Evolutionary conservation across 2,113 vertebrate genomes (phyloP), one percentile per base, ranked within the genome.

Genomic region (Mohoua ochrocephala): DNA sequence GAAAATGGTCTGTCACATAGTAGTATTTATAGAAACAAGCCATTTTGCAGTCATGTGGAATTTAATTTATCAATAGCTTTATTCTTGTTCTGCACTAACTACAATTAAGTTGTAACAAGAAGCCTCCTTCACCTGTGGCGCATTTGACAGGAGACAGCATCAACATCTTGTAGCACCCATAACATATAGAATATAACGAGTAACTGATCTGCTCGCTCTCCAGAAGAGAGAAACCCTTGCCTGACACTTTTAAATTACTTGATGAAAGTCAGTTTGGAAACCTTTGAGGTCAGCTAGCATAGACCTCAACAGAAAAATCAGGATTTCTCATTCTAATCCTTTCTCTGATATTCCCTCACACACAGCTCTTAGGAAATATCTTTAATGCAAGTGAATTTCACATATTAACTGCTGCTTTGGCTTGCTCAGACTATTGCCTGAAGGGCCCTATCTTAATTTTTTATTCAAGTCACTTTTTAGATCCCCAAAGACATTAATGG

Each of bases 401-500:
- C 33, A 42, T 87, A 84, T 61, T 91, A 94, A 70, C 41, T 80
- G 44, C 47, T 68, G 74, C 37, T n/a, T 52, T 68, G n/a, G 31
- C 50, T 94, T 93, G 52, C 76, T 92, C 39, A 71, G 75, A 31
- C 44, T 81, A 12, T 44, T 60, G 75, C 75, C 86, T 89, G n/a
- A 84, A 91, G 50, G 50, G 7, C 2, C 10, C 13, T 31, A 21
- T 54, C 57, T 65, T 77, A 81, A 69, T 74, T 84, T 93, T 84
- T 94, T 56, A 92, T 92, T 88, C 68, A 74, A 86, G 47, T 93
- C n/a, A 74, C 59, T 77, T 85, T 79, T 83, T 41, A 92, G 84
- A 88, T 77, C 64, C 41, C 56, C 8, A 35, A 64, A 84, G 47
- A 84, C 84, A 81, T 81, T 93, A 92, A 90, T 71, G 28, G 68